Evolutionary conservation across 2,113 vertebrate genomes (phyloP), one percentile per base, ranked within the genome.

Genomic region (Larimichthys crocea): DNA sequence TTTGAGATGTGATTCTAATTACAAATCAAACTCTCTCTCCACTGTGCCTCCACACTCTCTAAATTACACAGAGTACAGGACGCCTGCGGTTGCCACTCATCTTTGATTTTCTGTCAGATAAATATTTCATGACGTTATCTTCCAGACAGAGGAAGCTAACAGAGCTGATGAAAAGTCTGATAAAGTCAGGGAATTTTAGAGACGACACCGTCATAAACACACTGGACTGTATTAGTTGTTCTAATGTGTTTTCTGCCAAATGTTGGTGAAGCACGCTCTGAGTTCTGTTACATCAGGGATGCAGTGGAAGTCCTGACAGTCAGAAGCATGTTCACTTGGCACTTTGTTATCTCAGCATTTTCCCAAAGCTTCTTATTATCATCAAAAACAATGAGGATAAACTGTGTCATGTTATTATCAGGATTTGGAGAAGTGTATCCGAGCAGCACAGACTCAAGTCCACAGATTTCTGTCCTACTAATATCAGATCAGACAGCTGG

Each of bases 91-190:
- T 42, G 20, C 50, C 12, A 14, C 29, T 40, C 55, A 49, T 59
- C 44, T 73, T 31, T 74, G 7, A 22, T 22, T 35, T 35, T 61
- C 44, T 74, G 44, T 61, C 57, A 61, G 11, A 61, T 61, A n/a
- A 44, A 74, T 61, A 50, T 61, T 50, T 50, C 1, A 50, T 50
- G 9, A 35, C n/a, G 53, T 22, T 55, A 22, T 55, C 50, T 40
- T 40, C 3, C 12, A 15, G 10, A 35, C 29, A 69, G 65, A 26
- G 15, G 20, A 20, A 55, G 31, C 50, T 22, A 22, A 40, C 2
- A 2, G 5, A n/a, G 50, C 46, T 52, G 44, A 66, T 66, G 11
- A 49, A 10, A 20, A 22, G 20, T 64, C 15, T 50, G 26, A 19
- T 67, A 31, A 29, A 50, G 64, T 66, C 26, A 31, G 10, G 1